These are phyloP conservation scores for Perodicticus potto DNA, from an alignment of 2,797 vertebrate genomes.

Conservation along the genomic window DNA sequence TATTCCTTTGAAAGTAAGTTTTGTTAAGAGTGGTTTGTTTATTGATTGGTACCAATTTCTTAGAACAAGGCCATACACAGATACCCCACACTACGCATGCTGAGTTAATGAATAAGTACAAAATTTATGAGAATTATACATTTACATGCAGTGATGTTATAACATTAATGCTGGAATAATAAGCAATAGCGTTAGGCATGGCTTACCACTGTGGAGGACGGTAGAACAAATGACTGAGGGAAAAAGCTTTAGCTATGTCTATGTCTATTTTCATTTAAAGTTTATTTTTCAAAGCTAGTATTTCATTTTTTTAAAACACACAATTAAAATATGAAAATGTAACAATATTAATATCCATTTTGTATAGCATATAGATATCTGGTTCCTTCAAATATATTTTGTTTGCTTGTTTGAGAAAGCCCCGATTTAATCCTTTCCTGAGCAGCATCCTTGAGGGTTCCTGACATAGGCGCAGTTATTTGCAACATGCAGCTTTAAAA, in stretches of 20 bases:
- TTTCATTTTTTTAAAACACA: neutral
- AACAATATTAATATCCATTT: neutral
- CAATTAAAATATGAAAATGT: neutral
- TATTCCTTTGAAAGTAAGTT: neutral
- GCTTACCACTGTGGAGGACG: neutral
- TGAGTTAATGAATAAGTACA: neutral
- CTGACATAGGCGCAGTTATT: neutral
- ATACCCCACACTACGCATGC: neutral
- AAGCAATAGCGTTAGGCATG: neutral
- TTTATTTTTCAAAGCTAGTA: neutral
- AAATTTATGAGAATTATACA: neutral
- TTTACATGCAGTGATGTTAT: neutral
- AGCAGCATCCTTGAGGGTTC: neutral
- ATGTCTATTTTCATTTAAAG: neutral
- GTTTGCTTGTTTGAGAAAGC: neutral
- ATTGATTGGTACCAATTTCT: neutral
- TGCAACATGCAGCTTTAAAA: neutral
- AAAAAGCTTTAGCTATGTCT: neutral
- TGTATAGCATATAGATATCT: neutral
- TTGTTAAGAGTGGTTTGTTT: neutral
- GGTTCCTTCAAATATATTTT: neutral
- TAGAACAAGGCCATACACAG: neutral
- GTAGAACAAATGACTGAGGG: neutral
- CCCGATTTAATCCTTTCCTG: neutral
- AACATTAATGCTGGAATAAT: neutral